Base-by-base conservation (phyloP, 2,888 invertebrate species). In the Amiota mariae region DNA sequence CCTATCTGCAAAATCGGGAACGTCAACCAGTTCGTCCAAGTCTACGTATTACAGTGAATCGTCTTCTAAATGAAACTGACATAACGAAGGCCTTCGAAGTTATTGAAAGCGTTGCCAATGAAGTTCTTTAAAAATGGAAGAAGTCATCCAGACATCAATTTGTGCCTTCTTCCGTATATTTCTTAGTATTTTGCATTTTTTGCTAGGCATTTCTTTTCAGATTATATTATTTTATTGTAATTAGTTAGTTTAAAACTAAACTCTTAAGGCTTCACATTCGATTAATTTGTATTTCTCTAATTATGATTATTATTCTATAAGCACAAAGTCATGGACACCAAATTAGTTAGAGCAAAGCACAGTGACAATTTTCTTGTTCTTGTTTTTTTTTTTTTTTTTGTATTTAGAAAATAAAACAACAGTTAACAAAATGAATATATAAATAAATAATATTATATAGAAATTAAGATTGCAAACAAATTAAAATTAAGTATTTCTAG, bases 1-100 rank as follows among this genome's bases (percentile, higher is more conserved):
- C 93, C 4, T 96, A 95, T 86, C 89, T 97, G 49, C 91, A 93
- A 49, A 91, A 93, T 13, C 90, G 91, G 0, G 96, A 97, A 85
- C 90, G 91, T 10, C 90, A 92, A 66, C 91, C 93, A 48, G 94
- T 94, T 0, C 92, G 93, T 77, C 94, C 95, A 1, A 95, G 95
- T 75, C 92, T 97, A 64, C 91, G 96, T 64, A 87, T 97, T 57
- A 92, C 94, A 0, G 92, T 94, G 0, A 95, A 93, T 84, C 92
- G 92, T 54, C 91, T 92, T 71, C 87, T 96, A 13, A 92, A 92
- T 0, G 90, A 93, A 72, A 90, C 91, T 0, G 94, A 94, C 77
- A 93, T 96, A n/a, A 74, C 89, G 48, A 86, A 85, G 67, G 90
- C 90, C 1, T 85, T 90, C 51, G 81, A 87, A 6, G 87, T 89